Base-by-base conservation (phyloP, 2,113 vertebrate genomes). In the Tretioscincus oriximinensis region DNA sequence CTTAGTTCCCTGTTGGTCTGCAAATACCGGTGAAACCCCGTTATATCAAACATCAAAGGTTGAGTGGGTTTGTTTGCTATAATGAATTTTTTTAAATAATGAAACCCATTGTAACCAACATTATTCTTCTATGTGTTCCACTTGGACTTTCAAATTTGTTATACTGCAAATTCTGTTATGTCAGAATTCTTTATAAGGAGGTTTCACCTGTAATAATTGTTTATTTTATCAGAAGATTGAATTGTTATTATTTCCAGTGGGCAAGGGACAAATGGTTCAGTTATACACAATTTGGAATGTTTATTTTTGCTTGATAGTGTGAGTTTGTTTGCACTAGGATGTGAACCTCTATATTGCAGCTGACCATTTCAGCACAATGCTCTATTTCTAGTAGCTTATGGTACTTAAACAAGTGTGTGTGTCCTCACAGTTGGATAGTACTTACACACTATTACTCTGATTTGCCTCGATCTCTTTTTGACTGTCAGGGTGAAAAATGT, bases 391-490 rank as follows among this genome's bases (percentile, higher is more conserved):
- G 69, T 73, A 73, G 80, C 73, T 82, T 61, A 5, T 76, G 63
- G 73, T 18, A 5, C 29, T 76, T 80, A 84, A 73, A 31, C 26
- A 29, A 41, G 35, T 41, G 35, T 64, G 2, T 66, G 64, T 68
- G 69, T 21, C 76, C 66, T 83, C 31, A 22, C 64, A 1, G 16
- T 81, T 73, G 41, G 9, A 2, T 67, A 51, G 77, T 47, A 22
- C 5, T 80, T 64, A 28, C 80, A 72, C 73, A 20, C 72, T 51
- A 80, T 82, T 77, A 10, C 77, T 91, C 81, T 84, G 58, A 82
- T 70, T 80, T 70, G 2, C 77, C 7, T 24, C 63, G 70, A 63
- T 86, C 79, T 76, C 68, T 78, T 86, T 82, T 1, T 2, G 79
- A 68, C 80, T 64, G 60, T 51, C 29, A 8, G 77, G 67, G 81